These are phyloP conservation scores for Nemotelus nigrinus DNA, from an alignment of 2,888 invertebrate genomes.

Conservation along the genomic window DNA sequence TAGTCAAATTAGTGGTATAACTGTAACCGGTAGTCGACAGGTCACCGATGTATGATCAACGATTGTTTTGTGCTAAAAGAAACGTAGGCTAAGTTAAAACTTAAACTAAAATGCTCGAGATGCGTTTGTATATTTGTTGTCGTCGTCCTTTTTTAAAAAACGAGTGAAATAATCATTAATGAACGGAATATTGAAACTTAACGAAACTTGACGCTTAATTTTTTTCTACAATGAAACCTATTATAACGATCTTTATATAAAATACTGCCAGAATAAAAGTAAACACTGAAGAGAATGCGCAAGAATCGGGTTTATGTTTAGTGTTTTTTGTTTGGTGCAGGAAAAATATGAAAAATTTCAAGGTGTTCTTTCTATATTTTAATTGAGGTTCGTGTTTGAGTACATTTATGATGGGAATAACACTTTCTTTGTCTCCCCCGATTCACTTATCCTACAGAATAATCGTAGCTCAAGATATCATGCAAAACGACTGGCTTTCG, in stretches of 20 bases:
- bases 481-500: too few species aligned
- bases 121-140: conserved; percentile 35
- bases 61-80: conserved; percentile 13
- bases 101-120: neutral
- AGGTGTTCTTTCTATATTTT: too few species aligned
- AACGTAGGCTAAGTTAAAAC: conserved; percentile 24
- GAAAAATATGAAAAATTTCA: too few species aligned
- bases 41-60: conserved; percentile 62
- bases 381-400: too few species aligned
- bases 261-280: conserved; percentile 36
- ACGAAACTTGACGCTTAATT: conserved; percentile 35
- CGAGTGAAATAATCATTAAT: conserved; percentile 1
- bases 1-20: conserved; percentile 54
- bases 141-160: conserved; percentile 16
- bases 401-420: too few species aligned
- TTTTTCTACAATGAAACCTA: conserved; percentile 30
- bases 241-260: conserved; percentile 23
- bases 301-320: too few species aligned
- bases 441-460: too few species aligned
- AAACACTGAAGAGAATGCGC: conserved; percentile 15
- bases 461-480: too few species aligned
- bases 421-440: too few species aligned
- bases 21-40: conserved; percentile 58
- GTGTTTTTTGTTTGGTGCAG: too few species aligned
- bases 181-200: conserved; percentile 15